These are phyloP conservation scores for Drosophila parthenogenetica DNA, from an alignment of 2,888 invertebrate species.

Conservation along the genomic window DNA sequence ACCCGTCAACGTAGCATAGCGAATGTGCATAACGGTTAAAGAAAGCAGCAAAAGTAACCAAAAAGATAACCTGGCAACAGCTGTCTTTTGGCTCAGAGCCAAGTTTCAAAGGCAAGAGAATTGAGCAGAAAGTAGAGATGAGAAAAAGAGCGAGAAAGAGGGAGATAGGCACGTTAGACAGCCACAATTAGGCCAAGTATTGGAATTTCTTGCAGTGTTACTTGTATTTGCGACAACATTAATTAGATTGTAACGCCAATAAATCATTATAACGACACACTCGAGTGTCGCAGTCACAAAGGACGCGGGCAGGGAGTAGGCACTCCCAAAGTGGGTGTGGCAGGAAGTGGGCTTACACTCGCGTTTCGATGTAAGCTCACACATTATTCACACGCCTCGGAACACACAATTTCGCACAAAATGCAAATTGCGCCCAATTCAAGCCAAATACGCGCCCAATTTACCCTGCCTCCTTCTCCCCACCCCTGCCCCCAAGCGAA, in stretches of 20 bases:
- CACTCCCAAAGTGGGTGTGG: too few relatives aligned
- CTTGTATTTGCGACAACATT: slow-evolving; percentile 64
- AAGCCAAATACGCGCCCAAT: slow-evolving; percentile 39
- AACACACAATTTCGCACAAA: slow-evolving; percentile 74
- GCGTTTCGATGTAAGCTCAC: slow-evolving; percentile 62
- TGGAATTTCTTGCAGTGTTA: slow-evolving; percentile 44
- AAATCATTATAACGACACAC: slow-evolving; percentile 78
- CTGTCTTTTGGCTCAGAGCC: slow-evolving; percentile 19
- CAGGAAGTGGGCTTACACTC: background rate
- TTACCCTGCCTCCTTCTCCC: background rate
- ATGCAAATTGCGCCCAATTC: slow-evolving; percentile 69
- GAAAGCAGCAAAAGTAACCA: slow-evolving; percentile 1
- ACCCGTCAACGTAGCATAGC: slow-evolving; percentile 39
- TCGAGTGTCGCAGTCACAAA: slow-evolving; percentile 43
- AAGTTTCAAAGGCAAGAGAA: background rate
- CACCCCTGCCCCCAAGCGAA: slow-evolving; percentile 5
- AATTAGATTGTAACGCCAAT: slow-evolving; percentile 73
- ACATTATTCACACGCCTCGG: slow-evolving; percentile 78
- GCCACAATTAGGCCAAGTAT: slow-evolving; percentile 51
- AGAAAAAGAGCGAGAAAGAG: background rate
- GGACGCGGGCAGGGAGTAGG: too few relatives aligned
- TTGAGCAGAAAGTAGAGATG: background rate
- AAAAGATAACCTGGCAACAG: slow-evolving; percentile 32
- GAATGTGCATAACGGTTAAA: slow-evolving; percentile 60
- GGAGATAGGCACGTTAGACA: background rate